These are phyloP conservation scores for Cladopsammia gracilis DNA, from an alignment of 64 coral and sea anemone species.

Conservation along the genomic window DNA sequence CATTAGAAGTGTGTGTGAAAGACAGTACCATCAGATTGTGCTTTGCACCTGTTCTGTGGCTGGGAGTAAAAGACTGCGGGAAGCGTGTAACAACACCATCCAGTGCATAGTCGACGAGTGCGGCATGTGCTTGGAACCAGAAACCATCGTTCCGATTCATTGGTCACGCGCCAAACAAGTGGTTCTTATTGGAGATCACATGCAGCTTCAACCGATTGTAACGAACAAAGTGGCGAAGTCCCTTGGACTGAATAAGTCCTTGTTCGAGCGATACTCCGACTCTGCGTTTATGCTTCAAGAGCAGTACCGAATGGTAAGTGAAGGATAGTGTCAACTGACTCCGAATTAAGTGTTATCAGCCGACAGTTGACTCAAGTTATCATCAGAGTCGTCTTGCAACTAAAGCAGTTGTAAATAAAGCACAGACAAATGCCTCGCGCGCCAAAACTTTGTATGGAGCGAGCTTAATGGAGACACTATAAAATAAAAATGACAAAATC, in stretches of 20 bases:
- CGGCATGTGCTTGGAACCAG: slow-evolving; percentile 85
- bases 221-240: slow-evolving; percentile 43
- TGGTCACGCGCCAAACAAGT: slow-evolving; percentile 56
- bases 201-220: slow-evolving; percentile 82
- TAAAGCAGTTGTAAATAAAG: no score
- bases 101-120: slow-evolving; percentile 89
- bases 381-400: no score
- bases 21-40: slow-evolving; percentile 41
- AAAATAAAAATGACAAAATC: no score
- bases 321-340: neutral
- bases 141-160: slow-evolving; percentile 76
- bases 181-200: slow-evolving; percentile 92
- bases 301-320: slow-evolving; percentile 89
- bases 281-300: slow-evolving; percentile 62
- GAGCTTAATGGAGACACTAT: no score
- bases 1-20: neutral
- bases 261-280: slow-evolving; percentile 77
- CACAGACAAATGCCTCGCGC: no score
- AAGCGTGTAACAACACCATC: slow-evolving; percentile 41
- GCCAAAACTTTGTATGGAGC: no score
- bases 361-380: no score
- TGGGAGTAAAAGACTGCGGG: slow-evolving; percentile 3
- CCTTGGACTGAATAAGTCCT: slow-evolving; percentile 51
- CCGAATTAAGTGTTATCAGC: no score
- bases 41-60: slow-evolving; percentile 69